Conservation (phyloP, 2,113 vertebrate genomes). For the Naja naja region DNA sequence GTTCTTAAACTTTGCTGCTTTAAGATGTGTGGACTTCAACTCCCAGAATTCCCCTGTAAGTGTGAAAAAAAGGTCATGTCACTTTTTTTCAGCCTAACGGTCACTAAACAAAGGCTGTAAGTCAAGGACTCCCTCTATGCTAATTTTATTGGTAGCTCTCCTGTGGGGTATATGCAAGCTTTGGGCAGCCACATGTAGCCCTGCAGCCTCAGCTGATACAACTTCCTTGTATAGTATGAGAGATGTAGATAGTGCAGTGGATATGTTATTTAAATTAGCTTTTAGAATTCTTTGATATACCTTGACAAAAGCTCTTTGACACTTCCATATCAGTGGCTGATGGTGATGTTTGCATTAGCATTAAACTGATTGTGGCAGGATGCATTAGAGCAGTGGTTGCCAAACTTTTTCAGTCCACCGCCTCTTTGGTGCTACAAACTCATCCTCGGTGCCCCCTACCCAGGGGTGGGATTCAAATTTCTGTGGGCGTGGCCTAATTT, state of each 20-base stretch:
- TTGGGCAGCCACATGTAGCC: not conserved
- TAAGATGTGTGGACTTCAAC: not conserved
- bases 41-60: not conserved
- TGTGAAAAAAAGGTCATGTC: not conserved
- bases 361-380: constrained; percentile 5
- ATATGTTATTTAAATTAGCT: not conserved
- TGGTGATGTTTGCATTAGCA: not conserved
- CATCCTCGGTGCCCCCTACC: no score
- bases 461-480: no score
- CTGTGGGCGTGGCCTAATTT: no score
- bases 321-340: not conserved
- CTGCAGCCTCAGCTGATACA: not conserved
- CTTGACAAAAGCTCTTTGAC: not conserved
- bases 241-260: not conserved
- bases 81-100: not conserved
- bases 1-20: not conserved
- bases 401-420: no score
- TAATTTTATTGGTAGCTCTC: not conserved
- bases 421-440: no score
- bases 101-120: not conserved
- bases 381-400: not conserved
- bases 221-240: not conserved
- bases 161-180: not conserved
- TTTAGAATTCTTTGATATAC: not conserved
- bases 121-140: not conserved